Evolutionary conservation across 2,797 vertebrate genomes (phyloP).

Genomic region (Alcedo quadribrachys): DNA sequence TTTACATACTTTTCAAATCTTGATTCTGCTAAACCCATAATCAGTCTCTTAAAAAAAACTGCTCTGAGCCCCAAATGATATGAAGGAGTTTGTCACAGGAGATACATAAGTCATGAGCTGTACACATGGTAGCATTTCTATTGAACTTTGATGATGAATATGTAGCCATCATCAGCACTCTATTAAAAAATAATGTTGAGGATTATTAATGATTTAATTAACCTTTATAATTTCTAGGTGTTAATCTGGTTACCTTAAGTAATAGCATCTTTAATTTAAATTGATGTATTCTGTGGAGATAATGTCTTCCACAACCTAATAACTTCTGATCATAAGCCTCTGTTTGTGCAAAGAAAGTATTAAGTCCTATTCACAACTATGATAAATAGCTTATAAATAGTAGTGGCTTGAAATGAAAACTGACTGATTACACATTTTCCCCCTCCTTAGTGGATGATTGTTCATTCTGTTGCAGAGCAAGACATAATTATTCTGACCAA

Average conservation of each 20-base stretch:
- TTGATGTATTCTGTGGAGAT: neutral
- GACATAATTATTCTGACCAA: conserved; percentile 23
- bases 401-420: neutral
- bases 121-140: neutral
- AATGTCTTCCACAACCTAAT: neutral
- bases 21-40: conserved; percentile 63
- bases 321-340: neutral
- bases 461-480: conserved; percentile 16
- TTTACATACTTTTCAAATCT: conserved; percentile 74
- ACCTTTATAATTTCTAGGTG: neutral
- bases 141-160: neutral
- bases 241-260: neutral
- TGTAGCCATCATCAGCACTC: neutral
- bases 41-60: conserved; percentile 66
- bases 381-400: neutral
- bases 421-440: neutral
- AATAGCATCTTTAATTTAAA: neutral
- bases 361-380: neutral
- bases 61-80: conserved; percentile 35
- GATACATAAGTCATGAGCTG: neutral
- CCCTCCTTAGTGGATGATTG: neutral
- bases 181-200: neutral
- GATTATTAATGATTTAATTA: neutral
- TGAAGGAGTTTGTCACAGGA: conserved; percentile 28
- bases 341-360: conserved; percentile 2